Evolutionary conservation across 2,888 invertebrate species (phyloP).

Genomic region (Pollenia griseotomentosa): DNA sequence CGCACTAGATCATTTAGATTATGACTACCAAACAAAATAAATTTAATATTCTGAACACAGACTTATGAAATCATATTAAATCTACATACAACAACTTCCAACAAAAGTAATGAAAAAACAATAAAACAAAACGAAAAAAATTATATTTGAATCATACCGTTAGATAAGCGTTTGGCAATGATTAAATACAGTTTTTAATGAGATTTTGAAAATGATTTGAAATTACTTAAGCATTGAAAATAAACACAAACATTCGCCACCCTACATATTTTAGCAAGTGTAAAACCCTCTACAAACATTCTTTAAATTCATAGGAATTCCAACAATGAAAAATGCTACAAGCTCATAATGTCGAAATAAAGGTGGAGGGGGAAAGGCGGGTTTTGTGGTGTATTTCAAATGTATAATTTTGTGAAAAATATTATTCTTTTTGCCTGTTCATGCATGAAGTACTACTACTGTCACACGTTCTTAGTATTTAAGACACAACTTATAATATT

Average conservation of each 20-base stretch:
- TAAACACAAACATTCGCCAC: neutral
- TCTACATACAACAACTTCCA: neutral
- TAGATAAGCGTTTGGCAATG: conserved; percentile 51
- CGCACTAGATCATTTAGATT: neutral
- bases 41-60: conserved; percentile 41
- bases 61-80: conserved; percentile 20
- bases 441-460: neutral
- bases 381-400: conserved; percentile 3
- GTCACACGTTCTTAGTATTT: neutral
- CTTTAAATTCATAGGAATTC: too few relatives aligned
- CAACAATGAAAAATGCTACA: too few relatives aligned
- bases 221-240: conserved; percentile 3
- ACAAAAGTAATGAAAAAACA: neutral
- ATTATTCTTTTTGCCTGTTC: too few relatives aligned
- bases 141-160: conserved; percentile 54
- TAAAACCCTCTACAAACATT: too few relatives aligned
- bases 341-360: too few relatives aligned
- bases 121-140: neutral
- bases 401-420: neutral
- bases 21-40: neutral
- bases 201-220: conserved; percentile 31
- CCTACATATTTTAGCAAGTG: too few relatives aligned
- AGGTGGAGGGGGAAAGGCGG: neutral
- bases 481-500: neutral
- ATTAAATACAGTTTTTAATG: conserved; percentile 46